These are phyloP conservation scores for Acanthopagrus latus DNA, from an alignment of 2,797 vertebrate genomes.

Conservation along the genomic window DNA sequence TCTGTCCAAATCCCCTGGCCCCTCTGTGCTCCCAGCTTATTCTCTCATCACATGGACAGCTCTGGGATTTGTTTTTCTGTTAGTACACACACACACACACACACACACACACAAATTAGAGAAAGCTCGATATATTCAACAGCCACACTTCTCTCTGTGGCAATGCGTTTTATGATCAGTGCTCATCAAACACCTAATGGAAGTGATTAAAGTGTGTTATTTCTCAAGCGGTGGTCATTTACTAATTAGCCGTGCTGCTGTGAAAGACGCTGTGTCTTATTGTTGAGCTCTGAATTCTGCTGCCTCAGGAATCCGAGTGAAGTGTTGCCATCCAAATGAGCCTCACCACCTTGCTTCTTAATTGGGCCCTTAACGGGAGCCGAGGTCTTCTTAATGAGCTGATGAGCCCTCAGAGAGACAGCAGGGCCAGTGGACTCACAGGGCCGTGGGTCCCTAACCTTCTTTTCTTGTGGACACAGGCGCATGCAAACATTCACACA, in stretches of 20 bases:
- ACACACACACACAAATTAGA: conserved; percentile 65
- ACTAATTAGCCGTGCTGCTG: conserved; percentile 72
- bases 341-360: conserved; percentile 75
- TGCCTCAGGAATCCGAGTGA: conserved; percentile 78
- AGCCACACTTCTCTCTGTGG: conserved; percentile 11
- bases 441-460: conserved; percentile 78
- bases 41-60: conserved; percentile 64
- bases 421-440: conserved; percentile 63
- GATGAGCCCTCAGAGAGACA: conserved; percentile 76
- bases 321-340: conserved; percentile 79
- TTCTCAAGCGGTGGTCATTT: conserved; percentile 67
- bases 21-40: conserved; percentile 52
- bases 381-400: conserved; percentile 84
- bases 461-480: conserved; percentile 65
- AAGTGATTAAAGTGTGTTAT: conserved; percentile 65
- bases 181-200: conserved; percentile 52
- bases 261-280: conserved; percentile 61
- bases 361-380: conserved; percentile 82
- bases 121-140: conserved; percentile 47
- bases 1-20: conserved; percentile 58
- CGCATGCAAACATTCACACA: conserved; percentile 45
- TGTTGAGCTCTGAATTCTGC: conserved; percentile 74
- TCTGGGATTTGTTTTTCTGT: conserved; percentile 70
- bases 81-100: conserved; percentile 37
- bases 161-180: conserved; percentile 51